phyloP scores from a whole-genome alignment of 2,113 vertebrate genomes.

The Strix uralensis region DNA sequence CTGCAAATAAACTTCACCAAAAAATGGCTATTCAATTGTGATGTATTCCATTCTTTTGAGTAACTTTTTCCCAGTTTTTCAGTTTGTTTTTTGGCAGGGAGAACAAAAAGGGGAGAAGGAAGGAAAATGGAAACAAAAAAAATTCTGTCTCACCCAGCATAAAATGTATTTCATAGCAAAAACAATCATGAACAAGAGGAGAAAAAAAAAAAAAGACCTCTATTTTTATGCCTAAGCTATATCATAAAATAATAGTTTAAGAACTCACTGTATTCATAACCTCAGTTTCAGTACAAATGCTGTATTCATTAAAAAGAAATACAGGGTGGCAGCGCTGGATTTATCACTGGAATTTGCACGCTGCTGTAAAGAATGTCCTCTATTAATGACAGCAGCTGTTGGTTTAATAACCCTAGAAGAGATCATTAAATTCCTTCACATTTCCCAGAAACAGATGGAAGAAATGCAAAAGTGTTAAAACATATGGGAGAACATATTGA shows the following conservation, averaged over 20 bases:
- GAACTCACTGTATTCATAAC: neutral
- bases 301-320: conserved; percentile 47
- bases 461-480: conserved; percentile 67
- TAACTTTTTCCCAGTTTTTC: neutral
- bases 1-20: neutral
- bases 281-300: conserved; percentile 49
- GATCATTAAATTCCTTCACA: conserved; percentile 75
- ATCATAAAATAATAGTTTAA: conserved; percentile 22
- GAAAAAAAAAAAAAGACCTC: neutral
- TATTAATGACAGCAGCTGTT: conserved; percentile 84
- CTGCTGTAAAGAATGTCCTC: conserved; percentile 73
- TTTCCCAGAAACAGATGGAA: conserved; percentile 80
- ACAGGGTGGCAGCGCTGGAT: conserved; percentile 36
- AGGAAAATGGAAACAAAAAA: neutral
- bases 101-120: neutral
- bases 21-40: neutral
- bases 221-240: neutral
- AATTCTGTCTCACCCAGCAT: neutral
- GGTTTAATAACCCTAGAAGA: conserved; percentile 82
- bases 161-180: conserved; percentile 32
- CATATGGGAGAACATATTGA: conserved; percentile 76
- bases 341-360: conserved; percentile 56
- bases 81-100: neutral
- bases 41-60: neutral
- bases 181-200: neutral